phyloP scores from a whole-genome alignment of 2,888 invertebrate species.

The Hirtodrosophila duncani region DNA sequence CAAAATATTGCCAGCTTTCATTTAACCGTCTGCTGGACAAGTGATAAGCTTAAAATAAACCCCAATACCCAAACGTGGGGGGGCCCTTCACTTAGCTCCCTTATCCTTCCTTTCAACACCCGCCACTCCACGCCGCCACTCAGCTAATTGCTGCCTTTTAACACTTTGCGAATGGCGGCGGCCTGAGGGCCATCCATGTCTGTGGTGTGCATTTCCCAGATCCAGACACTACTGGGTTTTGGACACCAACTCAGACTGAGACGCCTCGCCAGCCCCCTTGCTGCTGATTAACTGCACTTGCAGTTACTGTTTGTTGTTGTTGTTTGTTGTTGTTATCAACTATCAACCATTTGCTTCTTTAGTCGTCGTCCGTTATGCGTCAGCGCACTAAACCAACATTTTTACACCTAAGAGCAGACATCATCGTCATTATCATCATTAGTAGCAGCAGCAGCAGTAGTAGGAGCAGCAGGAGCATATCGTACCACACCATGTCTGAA shows the following conservation, averaged over 20 bases:
- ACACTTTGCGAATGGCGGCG: slow-evolving; percentile 44
- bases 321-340: slow-evolving; percentile 45
- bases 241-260: slow-evolving; percentile 10
- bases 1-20: slow-evolving; percentile 26
- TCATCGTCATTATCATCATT: too few species aligned
- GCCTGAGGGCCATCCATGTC: slow-evolving; percentile 13
- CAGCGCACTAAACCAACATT: slow-evolving; percentile 70
- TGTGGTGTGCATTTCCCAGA: slow-evolving; percentile 53
- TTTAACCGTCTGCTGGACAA: slow-evolving; percentile 66
- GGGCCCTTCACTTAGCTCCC: too few species aligned
- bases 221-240: slow-evolving; percentile 34
- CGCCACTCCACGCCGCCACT: slow-evolving; percentile 19
- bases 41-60: slow-evolving; percentile 65
- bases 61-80: too few species aligned
- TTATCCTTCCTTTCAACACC: neutral
- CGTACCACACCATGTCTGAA: slow-evolving; percentile 3
- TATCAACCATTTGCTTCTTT: slow-evolving; percentile 42
- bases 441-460: too few species aligned
- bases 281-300: slow-evolving; percentile 52
- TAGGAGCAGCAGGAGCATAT: too few species aligned
- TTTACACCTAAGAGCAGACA: slow-evolving; percentile 68
- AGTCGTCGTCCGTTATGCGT: slow-evolving; percentile 61
- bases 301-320: slow-evolving; percentile 10
- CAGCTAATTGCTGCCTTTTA: slow-evolving; percentile 60
- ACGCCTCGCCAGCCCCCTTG: neutral